phyloP scores from a whole-genome alignment of 2,888 invertebrate genomes.

The Enchytraeus crypticus region DNA sequence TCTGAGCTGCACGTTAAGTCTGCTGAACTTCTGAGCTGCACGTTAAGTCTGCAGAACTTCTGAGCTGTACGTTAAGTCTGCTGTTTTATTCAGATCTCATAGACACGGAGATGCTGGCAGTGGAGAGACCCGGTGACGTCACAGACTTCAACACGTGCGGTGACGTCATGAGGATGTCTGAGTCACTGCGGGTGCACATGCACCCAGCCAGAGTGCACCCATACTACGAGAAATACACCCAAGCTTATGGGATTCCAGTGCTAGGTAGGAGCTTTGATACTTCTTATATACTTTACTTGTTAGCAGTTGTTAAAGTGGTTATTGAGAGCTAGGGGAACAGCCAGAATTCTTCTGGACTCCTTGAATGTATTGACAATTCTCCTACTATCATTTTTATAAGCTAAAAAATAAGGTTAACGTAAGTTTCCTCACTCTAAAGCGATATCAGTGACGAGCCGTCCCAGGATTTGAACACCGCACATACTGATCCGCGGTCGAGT shows the following conservation, averaged over 20 bases:
- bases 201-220: slow-evolving; percentile 12
- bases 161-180: slow-evolving; percentile 10
- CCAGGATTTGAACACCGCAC: too few relatives aligned
- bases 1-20: background rate
- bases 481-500: too few relatives aligned
- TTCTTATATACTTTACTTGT: too few relatives aligned
- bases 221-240: slow-evolving; percentile 28
- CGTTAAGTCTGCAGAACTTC: background rate
- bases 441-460: too few relatives aligned
- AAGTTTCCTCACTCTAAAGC: too few relatives aligned
- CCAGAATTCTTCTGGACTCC: too few relatives aligned
- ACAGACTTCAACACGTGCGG: slow-evolving; percentile 10
- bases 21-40: background rate
- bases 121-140: slow-evolving; percentile 11
- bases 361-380: too few relatives aligned
- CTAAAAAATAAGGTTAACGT: background rate
- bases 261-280: slow-evolving; percentile 16
- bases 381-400: too few relatives aligned
- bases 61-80: background rate
- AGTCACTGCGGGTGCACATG: slow-evolving; percentile 9
- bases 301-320: too few relatives aligned
- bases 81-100: too few relatives aligned
- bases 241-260: slow-evolving; percentile 28
- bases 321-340: too few relatives aligned
- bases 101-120: too few relatives aligned